Conservation (phyloP, 2,113 vertebrate species). For the Zosterops lateralis region DNA sequence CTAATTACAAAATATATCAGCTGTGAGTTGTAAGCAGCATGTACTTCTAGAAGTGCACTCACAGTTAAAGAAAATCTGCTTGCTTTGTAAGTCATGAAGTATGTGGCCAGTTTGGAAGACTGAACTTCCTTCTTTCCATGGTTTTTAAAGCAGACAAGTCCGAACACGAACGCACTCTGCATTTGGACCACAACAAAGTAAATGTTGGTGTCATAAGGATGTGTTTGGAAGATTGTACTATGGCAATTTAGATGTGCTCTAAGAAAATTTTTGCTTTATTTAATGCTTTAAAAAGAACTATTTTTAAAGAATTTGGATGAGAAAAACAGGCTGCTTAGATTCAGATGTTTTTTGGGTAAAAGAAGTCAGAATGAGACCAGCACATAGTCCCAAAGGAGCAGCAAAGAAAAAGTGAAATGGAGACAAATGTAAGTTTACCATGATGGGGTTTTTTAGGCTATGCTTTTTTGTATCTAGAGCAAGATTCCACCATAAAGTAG, state of each 20-base stretch:
- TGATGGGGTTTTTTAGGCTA: background rate
- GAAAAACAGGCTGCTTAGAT: background rate
- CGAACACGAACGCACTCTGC: fast-evolving
- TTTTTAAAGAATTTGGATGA: background rate
- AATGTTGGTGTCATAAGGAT: background rate
- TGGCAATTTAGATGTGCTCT: background rate
- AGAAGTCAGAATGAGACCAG: background rate
- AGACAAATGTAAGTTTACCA: background rate
- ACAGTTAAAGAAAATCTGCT: background rate
- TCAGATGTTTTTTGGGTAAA: background rate
- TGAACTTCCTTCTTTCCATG: background rate
- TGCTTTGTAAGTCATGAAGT: background rate
- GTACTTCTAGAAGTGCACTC: background rate
- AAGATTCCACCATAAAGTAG: background rate
- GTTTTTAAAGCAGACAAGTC: background rate
- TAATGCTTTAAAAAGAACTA: background rate
- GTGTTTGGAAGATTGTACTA: background rate
- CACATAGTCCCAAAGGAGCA: background rate
- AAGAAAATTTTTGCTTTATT: background rate
- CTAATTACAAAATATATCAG: background rate
- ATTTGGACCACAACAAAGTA: background rate
- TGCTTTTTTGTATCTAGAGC: background rate
- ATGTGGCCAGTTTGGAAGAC: background rate
- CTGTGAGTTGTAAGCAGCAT: background rate
- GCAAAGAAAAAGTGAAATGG: background rate